Conservation (phyloP, 2,113 vertebrate genomes). For the Zosterops borbonicus region DNA sequence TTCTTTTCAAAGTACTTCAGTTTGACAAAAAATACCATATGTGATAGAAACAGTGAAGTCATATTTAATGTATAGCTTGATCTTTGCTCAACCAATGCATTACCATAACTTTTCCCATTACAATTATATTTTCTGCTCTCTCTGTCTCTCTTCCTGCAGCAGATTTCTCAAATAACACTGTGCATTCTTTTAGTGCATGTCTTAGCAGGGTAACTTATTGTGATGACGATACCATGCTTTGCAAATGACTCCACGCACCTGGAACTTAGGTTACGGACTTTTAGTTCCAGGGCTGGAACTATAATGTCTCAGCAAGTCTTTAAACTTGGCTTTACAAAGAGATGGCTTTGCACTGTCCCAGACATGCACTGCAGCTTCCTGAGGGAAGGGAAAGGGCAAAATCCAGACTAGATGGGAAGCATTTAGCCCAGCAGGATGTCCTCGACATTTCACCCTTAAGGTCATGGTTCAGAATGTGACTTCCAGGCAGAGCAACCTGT, state of each 20-base stretch:
- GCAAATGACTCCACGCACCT: slow-evolving; percentile 33
- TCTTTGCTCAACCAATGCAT: neutral
- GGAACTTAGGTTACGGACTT: slow-evolving; percentile 56
- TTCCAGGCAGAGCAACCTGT: slow-evolving; percentile 50
- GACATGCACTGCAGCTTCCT: slow-evolving; percentile 56
- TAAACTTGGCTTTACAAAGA: slow-evolving; percentile 52
- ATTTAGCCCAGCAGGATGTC: slow-evolving; percentile 61
- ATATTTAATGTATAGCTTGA: neutral
- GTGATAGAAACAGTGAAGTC: neutral
- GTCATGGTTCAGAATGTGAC: slow-evolving; percentile 64
- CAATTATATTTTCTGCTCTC: slow-evolving; percentile 4
- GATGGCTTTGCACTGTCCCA: neutral
- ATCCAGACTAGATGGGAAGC: slow-evolving; percentile 60
- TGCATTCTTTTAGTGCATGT: slow-evolving; percentile 7
- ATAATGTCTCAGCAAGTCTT: slow-evolving; percentile 60
- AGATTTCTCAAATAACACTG: slow-evolving; percentile 34
- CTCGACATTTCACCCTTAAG: slow-evolving; percentile 41
- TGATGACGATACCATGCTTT: slow-evolving; percentile 49
- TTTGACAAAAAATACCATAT: slow-evolving; percentile 7
- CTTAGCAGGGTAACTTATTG: slow-evolving; percentile 35
- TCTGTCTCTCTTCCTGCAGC: neutral
- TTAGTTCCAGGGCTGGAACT: slow-evolving; percentile 48
- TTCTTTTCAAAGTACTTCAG: neutral
- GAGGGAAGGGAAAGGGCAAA: slow-evolving; percentile 63
- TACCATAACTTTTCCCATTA: slow-evolving; percentile 10